Percentiles rank a stretch among this genome's conserved stretches.
phyloP scores from a whole-genome alignment of 1,140 invertebrate species.

The Lepidotrigona ventralis region DNA sequence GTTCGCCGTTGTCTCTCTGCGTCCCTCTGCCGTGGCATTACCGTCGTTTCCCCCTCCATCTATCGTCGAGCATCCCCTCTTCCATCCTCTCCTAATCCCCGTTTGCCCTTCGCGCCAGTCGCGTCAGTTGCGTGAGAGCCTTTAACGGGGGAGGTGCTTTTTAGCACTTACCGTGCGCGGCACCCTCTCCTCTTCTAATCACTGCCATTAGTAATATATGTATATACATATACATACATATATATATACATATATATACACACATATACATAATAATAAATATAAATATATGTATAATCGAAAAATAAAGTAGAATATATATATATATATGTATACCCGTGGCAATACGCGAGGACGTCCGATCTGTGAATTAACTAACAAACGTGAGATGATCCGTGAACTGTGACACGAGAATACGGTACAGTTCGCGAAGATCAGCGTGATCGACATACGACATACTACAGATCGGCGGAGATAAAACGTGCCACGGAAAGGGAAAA shows the following conservation, averaged over 20 bases:
- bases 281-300: conserved; percentile 16
- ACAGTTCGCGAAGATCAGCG: neutral
- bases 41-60: conserved; percentile 10
- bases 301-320: neutral
- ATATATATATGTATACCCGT: neutral
- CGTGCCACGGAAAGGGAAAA: neutral
- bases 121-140: conserved; percentile 79
- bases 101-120: conserved; percentile 61
- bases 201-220: conserved; percentile 70
- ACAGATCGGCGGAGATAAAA: neutral
- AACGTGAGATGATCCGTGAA: neutral
- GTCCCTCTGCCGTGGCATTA: conserved; percentile 20
- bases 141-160: conserved; percentile 71
- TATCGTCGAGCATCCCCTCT: conserved; percentile 37
- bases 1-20: conserved; percentile 20
- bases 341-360: neutral
- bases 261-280: conserved; percentile 3
- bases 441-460: neutral
- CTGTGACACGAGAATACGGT: conserved; percentile 12
- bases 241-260: neutral
- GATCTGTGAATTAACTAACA: neutral
- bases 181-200: conserved; percentile 59
- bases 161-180: conserved; percentile 60
- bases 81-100: conserved; percentile 58
- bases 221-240: conserved; percentile 16